A percentile compares a stretch with the other conserved stretches of the same genome.
Conservation (phyloP, 1,140 invertebrate genomes). For the Drosophila obscura region DNA sequence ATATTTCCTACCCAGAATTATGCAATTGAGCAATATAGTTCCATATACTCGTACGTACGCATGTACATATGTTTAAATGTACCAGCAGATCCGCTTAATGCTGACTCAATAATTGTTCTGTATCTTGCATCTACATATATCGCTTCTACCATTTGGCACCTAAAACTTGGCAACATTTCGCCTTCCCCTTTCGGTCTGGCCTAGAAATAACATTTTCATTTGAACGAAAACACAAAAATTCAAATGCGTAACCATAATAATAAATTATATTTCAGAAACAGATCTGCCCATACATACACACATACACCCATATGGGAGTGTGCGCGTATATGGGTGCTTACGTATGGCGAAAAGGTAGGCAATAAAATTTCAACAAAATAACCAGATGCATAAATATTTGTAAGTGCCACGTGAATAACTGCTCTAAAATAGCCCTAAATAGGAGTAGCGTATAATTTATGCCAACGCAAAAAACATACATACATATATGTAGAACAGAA, state of each 20-base stretch:
- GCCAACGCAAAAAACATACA: constrained; percentile 15
- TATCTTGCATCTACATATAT: not conserved
- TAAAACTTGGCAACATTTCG: constrained; percentile 12
- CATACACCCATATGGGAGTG: constrained; percentile 1
- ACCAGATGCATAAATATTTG: constrained; percentile 59
- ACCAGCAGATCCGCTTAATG: constrained; percentile 2
- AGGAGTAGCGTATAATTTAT: constrained; percentile 49
- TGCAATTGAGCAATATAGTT: no score
- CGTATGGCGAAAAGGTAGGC: constrained; percentile 37
- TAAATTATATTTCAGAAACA: constrained; percentile 60
- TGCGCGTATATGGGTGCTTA: not conserved
- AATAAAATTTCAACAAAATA: constrained; percentile 54
- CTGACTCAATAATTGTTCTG: constrained; percentile 16
- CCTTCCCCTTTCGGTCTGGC: constrained; percentile 1
- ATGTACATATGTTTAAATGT: no score
- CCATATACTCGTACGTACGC: no score
- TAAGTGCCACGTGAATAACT: constrained; percentile 32
- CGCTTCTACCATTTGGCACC: not conserved
- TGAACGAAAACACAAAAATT: constrained; percentile 28
- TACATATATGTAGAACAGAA: constrained; percentile 1
- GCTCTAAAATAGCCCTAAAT: constrained; percentile 42
- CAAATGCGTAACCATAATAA: constrained; percentile 55
- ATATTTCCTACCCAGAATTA: no score
- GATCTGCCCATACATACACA: constrained; percentile 16
- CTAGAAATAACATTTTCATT: constrained; percentile 28